A percentile compares a stretch with the other conserved stretches of the same genome.
phyloP scores from a whole-genome alignment of 2,888 invertebrate genomes.

The Pyrrhosoma nymphula region DNA sequence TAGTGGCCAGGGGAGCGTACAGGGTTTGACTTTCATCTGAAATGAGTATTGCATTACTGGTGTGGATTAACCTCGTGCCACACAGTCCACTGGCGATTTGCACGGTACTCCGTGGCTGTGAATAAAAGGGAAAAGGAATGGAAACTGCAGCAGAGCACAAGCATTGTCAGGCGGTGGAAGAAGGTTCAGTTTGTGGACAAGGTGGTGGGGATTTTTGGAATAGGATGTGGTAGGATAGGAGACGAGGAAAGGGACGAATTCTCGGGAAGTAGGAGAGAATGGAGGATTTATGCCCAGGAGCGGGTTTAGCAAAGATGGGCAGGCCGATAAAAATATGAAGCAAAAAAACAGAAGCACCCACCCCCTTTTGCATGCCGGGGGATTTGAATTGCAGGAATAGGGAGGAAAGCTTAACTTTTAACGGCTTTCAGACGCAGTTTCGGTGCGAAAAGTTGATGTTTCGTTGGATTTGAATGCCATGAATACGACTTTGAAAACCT shows the following conservation, averaged over 20 bases:
- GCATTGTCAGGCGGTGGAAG: not conserved
- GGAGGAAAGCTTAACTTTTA: not conserved
- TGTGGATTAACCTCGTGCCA: too few species aligned
- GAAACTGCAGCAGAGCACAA: too few species aligned
- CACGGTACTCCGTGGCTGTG: too few species aligned
- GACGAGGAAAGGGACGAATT: not conserved
- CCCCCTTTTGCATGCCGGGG: not conserved
- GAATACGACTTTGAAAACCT: constrained; percentile 25
- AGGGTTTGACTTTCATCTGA: too few species aligned
- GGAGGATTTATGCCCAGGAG: not conserved
- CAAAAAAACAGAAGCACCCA: not conserved
- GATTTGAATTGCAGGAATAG: not conserved
- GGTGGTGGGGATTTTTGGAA: not conserved
- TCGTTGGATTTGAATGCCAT: constrained; percentile 11
- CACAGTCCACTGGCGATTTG: too few species aligned
- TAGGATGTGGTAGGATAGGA: not conserved
- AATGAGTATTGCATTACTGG: too few species aligned
- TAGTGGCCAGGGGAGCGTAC: too few species aligned
- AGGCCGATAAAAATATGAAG: not conserved
- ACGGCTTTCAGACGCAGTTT: constrained; percentile 25
- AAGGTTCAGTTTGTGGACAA: not conserved
- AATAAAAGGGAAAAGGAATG: too few species aligned
- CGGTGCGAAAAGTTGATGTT: constrained; percentile 11
- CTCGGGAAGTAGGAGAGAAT: not conserved
- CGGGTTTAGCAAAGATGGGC: not conserved